A percentile compares a stretch with the other conserved stretches of the same genome.
Conservation (phyloP, 2,113 vertebrate species). For the Ictalurus punctatus region DNA sequence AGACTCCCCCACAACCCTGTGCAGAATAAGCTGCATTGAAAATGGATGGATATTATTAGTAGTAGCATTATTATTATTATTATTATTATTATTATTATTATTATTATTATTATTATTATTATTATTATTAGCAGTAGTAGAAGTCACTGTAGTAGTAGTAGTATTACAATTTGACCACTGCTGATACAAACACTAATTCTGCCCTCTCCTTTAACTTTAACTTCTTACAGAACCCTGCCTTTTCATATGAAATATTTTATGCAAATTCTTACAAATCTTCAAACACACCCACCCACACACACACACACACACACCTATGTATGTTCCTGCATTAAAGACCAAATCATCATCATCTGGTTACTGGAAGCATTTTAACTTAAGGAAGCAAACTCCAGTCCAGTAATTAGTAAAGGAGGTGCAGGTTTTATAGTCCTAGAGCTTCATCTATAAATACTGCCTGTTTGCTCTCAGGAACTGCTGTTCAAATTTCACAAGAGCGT, state of each 20-base stretch:
- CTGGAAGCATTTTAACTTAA: neutral
- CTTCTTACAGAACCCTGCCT: neutral
- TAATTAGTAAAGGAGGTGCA: constrained; percentile 52
- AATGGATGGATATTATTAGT: neutral
- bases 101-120: neutral
- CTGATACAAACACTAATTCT: neutral
- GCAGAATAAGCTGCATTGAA: too few relatives aligned
- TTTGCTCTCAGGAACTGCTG: constrained; percentile 59
- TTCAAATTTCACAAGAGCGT: constrained; percentile 63
- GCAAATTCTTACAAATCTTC: neutral
- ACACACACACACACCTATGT: neutral
- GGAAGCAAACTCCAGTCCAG: constrained; percentile 8
- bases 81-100: neutral
- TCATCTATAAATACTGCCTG: constrained; percentile 48
- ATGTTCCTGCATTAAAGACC: neutral
- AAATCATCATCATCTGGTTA: neutral
- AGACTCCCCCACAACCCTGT: too few relatives aligned
- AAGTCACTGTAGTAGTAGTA: neutral
- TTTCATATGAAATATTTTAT: neutral
- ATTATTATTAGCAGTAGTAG: neutral
- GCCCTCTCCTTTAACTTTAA: neutral
- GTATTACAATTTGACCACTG: neutral
- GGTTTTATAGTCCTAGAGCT: constrained; percentile 46
- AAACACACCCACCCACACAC: neutral
- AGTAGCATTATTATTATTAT: neutral